Evolutionary conservation across 92 coral and sea anemone species (phyloP).

Genomic region (Virgularia gustaviana): DNA sequence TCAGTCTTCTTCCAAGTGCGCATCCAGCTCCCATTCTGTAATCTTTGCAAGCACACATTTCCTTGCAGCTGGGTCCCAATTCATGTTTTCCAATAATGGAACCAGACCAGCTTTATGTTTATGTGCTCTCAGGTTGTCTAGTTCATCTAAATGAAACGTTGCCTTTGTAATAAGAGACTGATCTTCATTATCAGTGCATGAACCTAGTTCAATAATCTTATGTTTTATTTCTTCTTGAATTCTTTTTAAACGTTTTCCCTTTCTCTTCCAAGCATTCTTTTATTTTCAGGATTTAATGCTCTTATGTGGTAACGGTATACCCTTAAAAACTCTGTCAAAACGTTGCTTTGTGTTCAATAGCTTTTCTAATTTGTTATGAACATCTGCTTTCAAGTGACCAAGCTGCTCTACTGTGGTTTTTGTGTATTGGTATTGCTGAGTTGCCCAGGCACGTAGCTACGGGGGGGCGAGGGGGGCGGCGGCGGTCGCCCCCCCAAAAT

Average conservation of each 20-base stretch:
- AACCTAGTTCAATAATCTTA: slow-evolving; percentile 34
- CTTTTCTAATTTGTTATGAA: slow-evolving; percentile 33
- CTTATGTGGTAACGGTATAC: slow-evolving; percentile 26
- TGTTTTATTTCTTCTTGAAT: slow-evolving; percentile 35
- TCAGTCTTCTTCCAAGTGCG: slow-evolving; percentile 23
- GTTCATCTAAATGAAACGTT: slow-evolving; percentile 30
- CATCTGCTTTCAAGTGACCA: slow-evolving; percentile 31
- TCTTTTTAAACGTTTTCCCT: slow-evolving; percentile 36
- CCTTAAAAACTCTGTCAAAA: slow-evolving; percentile 26
- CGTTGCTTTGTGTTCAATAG: slow-evolving; percentile 17
- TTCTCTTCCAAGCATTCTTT: slow-evolving; percentile 16
- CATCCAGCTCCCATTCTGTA: slow-evolving; percentile 26
- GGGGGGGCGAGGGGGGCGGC: not conserved
- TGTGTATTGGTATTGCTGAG: slow-evolving; percentile 45
- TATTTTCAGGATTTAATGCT: not conserved
- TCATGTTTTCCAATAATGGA: slow-evolving; percentile 3
- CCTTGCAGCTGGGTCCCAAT: slow-evolving; percentile 35
- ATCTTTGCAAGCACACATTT: slow-evolving; percentile 35
- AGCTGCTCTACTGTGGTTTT: slow-evolving; percentile 25
- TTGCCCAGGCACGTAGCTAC: slow-evolving; percentile 24
- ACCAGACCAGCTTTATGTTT: slow-evolving; percentile 26
- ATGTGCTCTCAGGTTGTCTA: slow-evolving; percentile 29
- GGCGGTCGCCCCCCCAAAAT: not conserved
- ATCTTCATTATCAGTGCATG: not conserved
- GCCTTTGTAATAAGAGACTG: slow-evolving; percentile 6